These are phyloP conservation scores for Seriola dumerili DNA, from an alignment of 2,113 vertebrate species.

Conservation along the genomic window DNA sequence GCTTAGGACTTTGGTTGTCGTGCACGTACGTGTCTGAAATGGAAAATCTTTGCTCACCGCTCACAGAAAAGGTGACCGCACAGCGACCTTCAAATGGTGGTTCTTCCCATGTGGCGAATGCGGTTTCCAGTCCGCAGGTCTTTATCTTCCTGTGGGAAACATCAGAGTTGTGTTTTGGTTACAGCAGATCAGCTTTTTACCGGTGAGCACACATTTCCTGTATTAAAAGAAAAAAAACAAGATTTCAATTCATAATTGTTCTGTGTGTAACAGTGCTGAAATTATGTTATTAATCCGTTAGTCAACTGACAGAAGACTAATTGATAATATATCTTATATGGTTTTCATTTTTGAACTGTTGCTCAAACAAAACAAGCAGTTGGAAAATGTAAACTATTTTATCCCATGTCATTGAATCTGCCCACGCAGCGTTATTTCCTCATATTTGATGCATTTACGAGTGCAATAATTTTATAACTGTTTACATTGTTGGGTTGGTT, in stretches of 20 bases:
- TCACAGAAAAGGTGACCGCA: not conserved
- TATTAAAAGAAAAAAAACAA: not conserved
- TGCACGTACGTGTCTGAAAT: not conserved
- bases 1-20: not conserved
- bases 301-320: too few relatives aligned
- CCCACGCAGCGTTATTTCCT: not conserved
- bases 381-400: not conserved
- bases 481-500: not conserved
- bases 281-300: too few relatives aligned
- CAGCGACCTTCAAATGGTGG: not conserved
- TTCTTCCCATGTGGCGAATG: constrained; percentile 14
- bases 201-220: not conserved
- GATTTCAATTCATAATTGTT: not conserved
- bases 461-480: not conserved
- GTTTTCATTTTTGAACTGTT: too few relatives aligned
- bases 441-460: not conserved
- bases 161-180: constrained; percentile 4
- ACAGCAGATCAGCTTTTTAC: not conserved
- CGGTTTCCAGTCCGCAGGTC: constrained; percentile 4
- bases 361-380: too few relatives aligned
- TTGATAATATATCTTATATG: too few relatives aligned
- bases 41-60: not conserved
- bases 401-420: too few relatives aligned
- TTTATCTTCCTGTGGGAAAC: constrained; percentile 14
- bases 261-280: not conserved